These are phyloP conservation scores for Mirza zaza DNA, from an alignment of 2,113 vertebrate genomes.

Conservation along the genomic window DNA sequence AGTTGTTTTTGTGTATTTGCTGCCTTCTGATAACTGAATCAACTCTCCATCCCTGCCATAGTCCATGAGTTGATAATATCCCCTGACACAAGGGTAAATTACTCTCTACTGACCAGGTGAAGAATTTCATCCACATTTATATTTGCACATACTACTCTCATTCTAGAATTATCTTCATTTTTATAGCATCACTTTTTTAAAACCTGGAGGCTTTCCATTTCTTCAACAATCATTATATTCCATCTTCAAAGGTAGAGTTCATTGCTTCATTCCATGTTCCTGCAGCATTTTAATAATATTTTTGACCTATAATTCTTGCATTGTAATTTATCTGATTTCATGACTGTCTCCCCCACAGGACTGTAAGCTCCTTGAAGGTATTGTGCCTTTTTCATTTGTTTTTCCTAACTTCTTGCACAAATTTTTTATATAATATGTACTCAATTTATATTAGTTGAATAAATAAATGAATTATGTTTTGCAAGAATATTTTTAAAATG, in stretches of 20 bases:
- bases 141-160: background rate
- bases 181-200: background rate
- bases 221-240: background rate
- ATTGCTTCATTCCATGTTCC: background rate
- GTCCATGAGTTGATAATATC: background rate
- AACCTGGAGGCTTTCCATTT: background rate
- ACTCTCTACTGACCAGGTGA: background rate
- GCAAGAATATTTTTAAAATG: background rate
- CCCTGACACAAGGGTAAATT: background rate
- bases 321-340: background rate
- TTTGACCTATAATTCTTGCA: background rate
- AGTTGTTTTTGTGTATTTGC: background rate
- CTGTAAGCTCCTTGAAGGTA: background rate
- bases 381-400: background rate
- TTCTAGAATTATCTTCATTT: conserved; percentile 7
- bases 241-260: background rate
- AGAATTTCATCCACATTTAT: background rate
- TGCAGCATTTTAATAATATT: background rate
- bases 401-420: background rate
- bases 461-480: background rate
- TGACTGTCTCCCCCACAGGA: background rate
- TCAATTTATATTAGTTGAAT: background rate
- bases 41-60: background rate
- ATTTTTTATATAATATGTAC: background rate
- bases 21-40: background rate